Conservation (phyloP, 2,888 invertebrate species). For the Marronus borbonicus region DNA sequence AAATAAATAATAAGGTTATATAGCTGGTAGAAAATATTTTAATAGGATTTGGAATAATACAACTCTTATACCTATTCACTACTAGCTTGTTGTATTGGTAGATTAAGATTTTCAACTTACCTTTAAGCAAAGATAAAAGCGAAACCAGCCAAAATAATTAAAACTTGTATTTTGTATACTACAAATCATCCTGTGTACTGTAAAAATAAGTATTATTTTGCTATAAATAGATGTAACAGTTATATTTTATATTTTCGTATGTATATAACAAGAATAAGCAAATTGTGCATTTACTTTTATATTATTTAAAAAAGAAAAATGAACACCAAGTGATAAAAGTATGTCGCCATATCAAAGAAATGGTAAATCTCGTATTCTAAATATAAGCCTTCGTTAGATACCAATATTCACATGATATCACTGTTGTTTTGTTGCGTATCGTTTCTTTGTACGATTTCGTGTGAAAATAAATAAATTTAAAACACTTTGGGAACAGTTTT, state of each 20-base stretch:
- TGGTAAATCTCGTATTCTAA: not conserved
- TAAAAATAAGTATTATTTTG: not conserved
- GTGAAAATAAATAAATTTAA: not conserved
- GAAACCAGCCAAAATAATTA: too few species aligned
- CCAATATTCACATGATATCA: too few species aligned
- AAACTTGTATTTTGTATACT: not conserved
- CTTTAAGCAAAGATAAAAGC: too few species aligned
- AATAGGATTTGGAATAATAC: too few species aligned
- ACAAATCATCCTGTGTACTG: not conserved
- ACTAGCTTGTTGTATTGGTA: too few species aligned
- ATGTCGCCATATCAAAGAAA: not conserved
- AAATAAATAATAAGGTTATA: not conserved
- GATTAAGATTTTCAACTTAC: too few species aligned
- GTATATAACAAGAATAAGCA: not conserved
- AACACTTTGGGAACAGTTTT: not conserved
- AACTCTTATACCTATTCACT: too few species aligned
- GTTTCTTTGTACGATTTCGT: not conserved
- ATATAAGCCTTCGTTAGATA: too few species aligned
- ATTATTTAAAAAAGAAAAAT: not conserved
- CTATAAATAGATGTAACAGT: not conserved
- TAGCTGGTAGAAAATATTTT: not conserved
- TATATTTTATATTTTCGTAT: conserved; percentile 7
- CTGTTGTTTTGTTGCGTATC: too few species aligned
- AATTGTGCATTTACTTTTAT: not conserved
- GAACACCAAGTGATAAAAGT: conserved; percentile 1